These are phyloP conservation scores for Struthio camelus DNA, from an alignment of 2,113 vertebrate genomes.

Conservation along the genomic window DNA sequence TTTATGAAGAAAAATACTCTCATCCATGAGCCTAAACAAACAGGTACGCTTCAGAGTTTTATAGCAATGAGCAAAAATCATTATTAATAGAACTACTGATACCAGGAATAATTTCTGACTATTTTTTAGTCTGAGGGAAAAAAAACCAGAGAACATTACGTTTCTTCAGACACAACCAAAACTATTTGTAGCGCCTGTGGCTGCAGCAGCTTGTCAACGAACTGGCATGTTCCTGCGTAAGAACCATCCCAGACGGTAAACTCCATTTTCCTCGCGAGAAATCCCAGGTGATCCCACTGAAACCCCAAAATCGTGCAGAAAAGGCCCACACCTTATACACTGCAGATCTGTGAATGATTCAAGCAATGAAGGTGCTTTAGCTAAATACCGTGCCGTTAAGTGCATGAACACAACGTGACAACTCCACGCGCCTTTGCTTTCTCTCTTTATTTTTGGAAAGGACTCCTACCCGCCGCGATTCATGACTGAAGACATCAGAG, in stretches of 20 bases:
- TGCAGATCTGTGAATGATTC: neutral
- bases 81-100: neutral
- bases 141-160: neutral
- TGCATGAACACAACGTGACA: neutral
- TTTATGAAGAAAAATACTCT: neutral
- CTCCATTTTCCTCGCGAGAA: neutral
- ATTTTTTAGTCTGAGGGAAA: neutral
- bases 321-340: neutral
- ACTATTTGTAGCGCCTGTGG: neutral
- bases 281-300: neutral
- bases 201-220: neutral
- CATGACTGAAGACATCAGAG: neutral
- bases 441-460: neutral
- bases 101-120: neutral
- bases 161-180: neutral
- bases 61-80: neutral
- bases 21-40: neutral
- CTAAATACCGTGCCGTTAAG: neutral
- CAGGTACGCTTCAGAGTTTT: neutral
- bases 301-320: neutral
- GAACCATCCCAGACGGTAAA: neutral
- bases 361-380: neutral
- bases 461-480: neutral
- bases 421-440: neutral
- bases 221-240: neutral